Base-by-base conservation (phyloP, 2,888 invertebrate genomes). In the Bursaphelenchus okinawaensis region DNA sequence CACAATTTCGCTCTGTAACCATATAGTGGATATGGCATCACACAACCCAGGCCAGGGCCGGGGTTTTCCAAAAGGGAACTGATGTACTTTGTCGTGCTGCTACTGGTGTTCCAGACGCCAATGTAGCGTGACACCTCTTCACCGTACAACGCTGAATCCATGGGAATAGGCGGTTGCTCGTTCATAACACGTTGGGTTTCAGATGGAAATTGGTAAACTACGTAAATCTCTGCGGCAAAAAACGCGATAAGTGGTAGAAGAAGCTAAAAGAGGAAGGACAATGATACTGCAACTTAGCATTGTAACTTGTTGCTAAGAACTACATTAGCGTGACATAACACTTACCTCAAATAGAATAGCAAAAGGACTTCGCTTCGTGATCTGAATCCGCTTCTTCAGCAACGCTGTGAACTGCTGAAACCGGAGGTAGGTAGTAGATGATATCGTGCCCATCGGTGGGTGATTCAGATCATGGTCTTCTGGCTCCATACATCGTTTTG, bases 381-480 rank as follows among this genome's bases (percentile, higher is more conserved):
- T 76, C 55, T 74, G 69, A 28, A 67, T 55, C 51, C 77, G 63
- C 52, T 75, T 76, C 9, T 67, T 63, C 55, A 79, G 62, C 23
- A 79, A 67, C 1, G 79, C 79, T 56, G 65, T 65, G 12, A 72
- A 68, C 61, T 79, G 79, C 28, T 73, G 74, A 24, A 59, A 16
- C 27, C 23, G 54, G 58, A 51, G 62, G 6, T 9, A 22, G 31
- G 0, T 65, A 65, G 6, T 60, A 22, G 22, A 72, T 52, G 4
- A 69, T 65, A 67, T 55, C 9, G 67, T 52, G 16, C 28, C 28
- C 23, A 66, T 60, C 16, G 70, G 68, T 7, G 73, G 75, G 29
- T 71, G 69, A 22, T 71, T 68, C 50, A 69, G 64, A 24, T 75
- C 72, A 19, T 19, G 40, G 24, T 4, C 24, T 52, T 22, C 19